Conservation (phyloP, 2,797 vertebrate genomes). For the Florisuga fusca region DNA sequence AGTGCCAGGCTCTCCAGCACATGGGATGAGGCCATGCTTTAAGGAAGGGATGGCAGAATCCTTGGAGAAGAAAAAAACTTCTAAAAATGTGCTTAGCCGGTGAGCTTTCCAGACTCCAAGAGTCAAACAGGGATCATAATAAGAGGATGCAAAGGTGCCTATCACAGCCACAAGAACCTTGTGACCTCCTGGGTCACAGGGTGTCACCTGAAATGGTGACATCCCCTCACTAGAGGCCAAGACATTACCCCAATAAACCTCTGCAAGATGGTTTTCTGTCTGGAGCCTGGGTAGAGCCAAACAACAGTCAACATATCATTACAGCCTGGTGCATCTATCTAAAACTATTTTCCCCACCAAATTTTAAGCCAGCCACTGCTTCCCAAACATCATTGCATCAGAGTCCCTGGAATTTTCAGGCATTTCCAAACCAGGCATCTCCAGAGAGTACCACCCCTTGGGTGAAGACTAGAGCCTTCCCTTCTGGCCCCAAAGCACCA, state of each 20-base stretch:
- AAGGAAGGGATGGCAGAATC: not conserved
- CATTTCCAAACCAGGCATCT: not conserved
- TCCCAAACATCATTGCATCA: not conserved
- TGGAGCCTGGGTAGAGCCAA: not conserved
- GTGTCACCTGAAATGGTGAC: not conserved
- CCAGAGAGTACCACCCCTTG: not conserved
- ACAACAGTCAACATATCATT: not conserved
- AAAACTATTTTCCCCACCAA: not conserved
- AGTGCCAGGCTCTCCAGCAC: not conserved
- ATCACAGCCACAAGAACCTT: not conserved
- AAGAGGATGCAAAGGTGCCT: not conserved
- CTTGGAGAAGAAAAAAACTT: not conserved
- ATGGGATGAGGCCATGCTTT: not conserved
- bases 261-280: not conserved
- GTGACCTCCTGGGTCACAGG: not conserved
- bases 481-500: not conserved
- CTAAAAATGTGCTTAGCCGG: not conserved
- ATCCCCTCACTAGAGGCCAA: not conserved
- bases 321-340: not conserved
- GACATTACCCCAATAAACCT: not conserved
- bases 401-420: not conserved
- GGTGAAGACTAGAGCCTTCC: not conserved
- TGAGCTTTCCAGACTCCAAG: not conserved
- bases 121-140: not conserved
- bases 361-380: not conserved